phyloP scores from a whole-genome alignment of 2,888 invertebrate genomes.

The Drosophila eohydei region DNA sequence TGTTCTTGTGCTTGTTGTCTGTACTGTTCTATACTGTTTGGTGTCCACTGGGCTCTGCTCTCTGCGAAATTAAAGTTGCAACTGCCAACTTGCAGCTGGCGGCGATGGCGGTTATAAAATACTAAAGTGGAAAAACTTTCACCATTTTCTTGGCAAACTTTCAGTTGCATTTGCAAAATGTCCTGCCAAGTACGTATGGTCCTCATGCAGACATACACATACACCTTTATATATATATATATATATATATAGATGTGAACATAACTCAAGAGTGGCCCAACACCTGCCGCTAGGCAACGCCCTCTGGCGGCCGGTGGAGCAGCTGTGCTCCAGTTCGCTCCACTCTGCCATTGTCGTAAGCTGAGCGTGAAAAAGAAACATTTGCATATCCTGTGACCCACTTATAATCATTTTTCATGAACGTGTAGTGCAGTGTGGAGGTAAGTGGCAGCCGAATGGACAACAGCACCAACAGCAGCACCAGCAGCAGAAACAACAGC shows the following conservation, averaged over 20 bases:
- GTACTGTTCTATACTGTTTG: constrained; percentile 35
- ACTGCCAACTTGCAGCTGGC: constrained; percentile 44
- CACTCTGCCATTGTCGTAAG: constrained; percentile 64
- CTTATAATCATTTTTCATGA: constrained; percentile 81
- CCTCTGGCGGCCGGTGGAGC: constrained; percentile 48
- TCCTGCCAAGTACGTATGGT: constrained; percentile 63
- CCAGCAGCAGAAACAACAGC: constrained; percentile 27
- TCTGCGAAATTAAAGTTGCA: constrained; percentile 62
- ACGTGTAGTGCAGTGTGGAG: constrained; percentile 50
- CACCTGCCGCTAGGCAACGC: constrained; percentile 35
- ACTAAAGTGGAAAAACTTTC: constrained; percentile 71
- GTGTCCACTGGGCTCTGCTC: constrained; percentile 16
- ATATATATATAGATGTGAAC: constrained; percentile 15
- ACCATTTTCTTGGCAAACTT: constrained; percentile 77
- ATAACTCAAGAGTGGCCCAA: constrained; percentile 63
- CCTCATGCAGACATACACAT: constrained; percentile 16
- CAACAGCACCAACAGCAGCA: constrained; percentile 26
- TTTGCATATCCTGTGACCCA: constrained; percentile 82
- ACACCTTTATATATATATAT: constrained; percentile 3
- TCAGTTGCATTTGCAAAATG: constrained; percentile 76
- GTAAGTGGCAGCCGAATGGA: constrained; percentile 44
- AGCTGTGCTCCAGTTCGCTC: constrained; percentile 34
- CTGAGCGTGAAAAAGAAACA: constrained; percentile 76
- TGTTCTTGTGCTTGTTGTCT: constrained; percentile 14
- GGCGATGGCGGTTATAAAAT: constrained; percentile 63